Conservation (phyloP, 2,888 invertebrate genomes). For the Drosophila niveifrons region DNA sequence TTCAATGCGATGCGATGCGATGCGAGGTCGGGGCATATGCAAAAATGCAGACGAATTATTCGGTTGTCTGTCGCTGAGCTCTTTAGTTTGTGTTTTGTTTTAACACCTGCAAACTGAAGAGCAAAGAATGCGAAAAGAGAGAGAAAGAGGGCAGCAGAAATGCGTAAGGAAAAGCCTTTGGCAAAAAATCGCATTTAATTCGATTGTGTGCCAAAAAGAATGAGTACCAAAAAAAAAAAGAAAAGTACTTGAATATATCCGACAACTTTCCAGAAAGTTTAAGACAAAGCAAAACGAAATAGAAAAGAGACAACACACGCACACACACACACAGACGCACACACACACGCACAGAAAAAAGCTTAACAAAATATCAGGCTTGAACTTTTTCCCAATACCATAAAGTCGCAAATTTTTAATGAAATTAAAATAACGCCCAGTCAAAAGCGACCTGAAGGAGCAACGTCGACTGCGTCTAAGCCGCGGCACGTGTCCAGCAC, state of each 20-base stretch:
- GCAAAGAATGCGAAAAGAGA: too few species aligned
- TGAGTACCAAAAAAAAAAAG: slow-evolving; percentile 6
- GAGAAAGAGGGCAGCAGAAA: slow-evolving; percentile 1
- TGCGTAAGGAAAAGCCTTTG: slow-evolving; percentile 15
- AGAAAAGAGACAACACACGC: slow-evolving; percentile 12
- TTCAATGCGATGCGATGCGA: slow-evolving; percentile 28
- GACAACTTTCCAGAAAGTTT: slow-evolving; percentile 20
- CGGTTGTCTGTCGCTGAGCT: background rate
- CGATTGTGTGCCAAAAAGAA: slow-evolving; percentile 38
- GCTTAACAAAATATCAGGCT: slow-evolving; percentile 37
- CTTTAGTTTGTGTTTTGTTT: slow-evolving; percentile 3
- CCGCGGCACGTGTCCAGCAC: slow-evolving; percentile 48
- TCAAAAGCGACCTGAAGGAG: background rate
- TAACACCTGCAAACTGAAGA: slow-evolving; percentile 24
- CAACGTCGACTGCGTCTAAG: slow-evolving; percentile 19
- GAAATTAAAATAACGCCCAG: slow-evolving; percentile 58
- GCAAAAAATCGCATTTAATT: slow-evolving; percentile 59
- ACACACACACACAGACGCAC: slow-evolving; percentile 20
- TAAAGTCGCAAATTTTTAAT: slow-evolving; percentile 56
- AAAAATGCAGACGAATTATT: slow-evolving; percentile 45
- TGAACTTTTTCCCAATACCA: slow-evolving; percentile 53
- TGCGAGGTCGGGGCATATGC: slow-evolving; percentile 39
- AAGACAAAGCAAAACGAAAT: slow-evolving; percentile 2
- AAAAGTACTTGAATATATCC: slow-evolving; percentile 8
- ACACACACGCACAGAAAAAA: slow-evolving; percentile 31